phyloP scores from a whole-genome alignment of 53 echinoderm and acorn worm species.

The Paracentrotus lividus region DNA sequence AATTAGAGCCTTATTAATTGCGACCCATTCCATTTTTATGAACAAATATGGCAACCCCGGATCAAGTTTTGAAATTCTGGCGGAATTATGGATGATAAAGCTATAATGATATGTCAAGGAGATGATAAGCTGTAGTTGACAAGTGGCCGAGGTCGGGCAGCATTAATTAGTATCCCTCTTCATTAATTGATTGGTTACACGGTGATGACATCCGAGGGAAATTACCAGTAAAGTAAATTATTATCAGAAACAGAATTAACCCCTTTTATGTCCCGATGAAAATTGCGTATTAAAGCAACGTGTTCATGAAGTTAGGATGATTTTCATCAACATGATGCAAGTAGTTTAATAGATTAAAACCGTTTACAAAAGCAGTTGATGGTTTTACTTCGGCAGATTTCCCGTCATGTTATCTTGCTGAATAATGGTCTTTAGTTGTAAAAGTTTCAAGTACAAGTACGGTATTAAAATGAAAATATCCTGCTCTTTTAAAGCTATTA shows the following conservation, averaged over 20 bases:
- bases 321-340: no score
- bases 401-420: no score
- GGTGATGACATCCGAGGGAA: neutral
- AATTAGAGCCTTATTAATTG: neutral
- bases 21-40: neutral
- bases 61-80: neutral
- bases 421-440: no score
- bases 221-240: neutral
- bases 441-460: no score
- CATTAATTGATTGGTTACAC: neutral
- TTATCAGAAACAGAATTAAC: neutral
- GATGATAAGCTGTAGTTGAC: neutral
- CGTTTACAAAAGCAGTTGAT: no score
- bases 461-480: no score
- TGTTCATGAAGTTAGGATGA: neutral
- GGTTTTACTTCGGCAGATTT: no score
- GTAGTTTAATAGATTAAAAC: no score
- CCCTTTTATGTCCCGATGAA: neutral
- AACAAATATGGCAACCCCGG: neutral
- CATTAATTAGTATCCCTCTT: neutral
- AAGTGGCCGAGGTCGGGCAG: neutral
- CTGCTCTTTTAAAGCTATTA: no score
- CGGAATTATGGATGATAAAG: slow-evolving; percentile 20
- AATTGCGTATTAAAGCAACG: neutral
- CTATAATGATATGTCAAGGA: slow-evolving; percentile 31